Percentiles rank a stretch among this genome's conserved stretches.
These are phyloP conservation scores for Carapus acus DNA, from an alignment of 2,797 vertebrate species.

Conservation along the genomic window DNA sequence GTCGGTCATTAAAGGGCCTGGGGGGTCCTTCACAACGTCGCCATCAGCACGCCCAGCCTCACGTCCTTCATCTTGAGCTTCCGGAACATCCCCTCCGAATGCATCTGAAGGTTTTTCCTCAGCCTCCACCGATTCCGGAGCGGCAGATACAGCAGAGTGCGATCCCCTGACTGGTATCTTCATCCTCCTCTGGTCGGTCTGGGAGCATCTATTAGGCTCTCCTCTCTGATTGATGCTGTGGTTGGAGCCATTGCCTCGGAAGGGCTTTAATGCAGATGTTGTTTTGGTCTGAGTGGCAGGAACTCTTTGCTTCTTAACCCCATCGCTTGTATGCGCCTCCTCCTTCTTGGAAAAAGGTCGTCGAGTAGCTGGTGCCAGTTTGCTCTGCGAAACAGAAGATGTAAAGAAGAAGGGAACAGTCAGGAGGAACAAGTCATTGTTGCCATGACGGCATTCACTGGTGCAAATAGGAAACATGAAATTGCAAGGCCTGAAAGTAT, in stretches of 20 bases:
- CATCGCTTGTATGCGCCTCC: slow-evolving; percentile 18
- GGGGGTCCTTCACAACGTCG: background rate
- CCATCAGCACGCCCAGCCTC: background rate
- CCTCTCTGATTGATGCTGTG: slow-evolving; percentile 21
- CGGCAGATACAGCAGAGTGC: slow-evolving; percentile 23
- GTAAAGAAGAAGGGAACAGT: background rate
- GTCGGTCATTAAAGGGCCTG: background rate
- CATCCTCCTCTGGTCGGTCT: slow-evolving; percentile 18
- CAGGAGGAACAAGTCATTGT: too few species aligned
- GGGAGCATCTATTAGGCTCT: background rate
- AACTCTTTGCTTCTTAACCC: slow-evolving; percentile 32
- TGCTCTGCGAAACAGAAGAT: slow-evolving; percentile 40
- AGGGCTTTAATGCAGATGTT: slow-evolving; percentile 24
- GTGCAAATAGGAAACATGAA: too few species aligned
- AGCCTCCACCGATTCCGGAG: slow-evolving; percentile 23
- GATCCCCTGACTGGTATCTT: background rate
- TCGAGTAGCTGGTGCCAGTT: slow-evolving; percentile 20
- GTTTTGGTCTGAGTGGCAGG: slow-evolving; percentile 41
- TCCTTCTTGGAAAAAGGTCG: slow-evolving; percentile 27
- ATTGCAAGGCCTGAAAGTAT: too few species aligned
- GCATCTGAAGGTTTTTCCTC: slow-evolving; percentile 9
- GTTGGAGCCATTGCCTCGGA: slow-evolving; percentile 14
- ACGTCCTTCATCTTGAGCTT: slow-evolving; percentile 1
- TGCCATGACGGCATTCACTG: too few species aligned
- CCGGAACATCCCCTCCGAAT: slow-evolving; percentile 3